These are phyloP conservation scores for Camponotus pennsylvanicus DNA, from an alignment of 1,140 invertebrate species.

Conservation along the genomic window DNA sequence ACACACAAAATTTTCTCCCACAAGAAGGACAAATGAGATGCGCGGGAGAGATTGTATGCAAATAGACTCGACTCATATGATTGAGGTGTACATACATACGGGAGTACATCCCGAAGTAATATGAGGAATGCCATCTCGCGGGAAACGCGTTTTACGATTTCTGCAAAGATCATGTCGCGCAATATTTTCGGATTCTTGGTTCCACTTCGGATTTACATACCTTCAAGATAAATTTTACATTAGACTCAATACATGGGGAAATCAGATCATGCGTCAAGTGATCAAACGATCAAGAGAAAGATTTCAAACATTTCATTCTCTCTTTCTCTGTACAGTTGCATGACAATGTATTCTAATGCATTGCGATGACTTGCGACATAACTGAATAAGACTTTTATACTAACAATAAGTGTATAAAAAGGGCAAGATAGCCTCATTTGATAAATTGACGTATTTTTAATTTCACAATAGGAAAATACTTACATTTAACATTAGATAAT, in stretches of 20 bases:
- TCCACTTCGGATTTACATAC: slow-evolving; percentile 5
- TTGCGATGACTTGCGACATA: background rate
- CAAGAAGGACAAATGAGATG: slow-evolving; percentile 52
- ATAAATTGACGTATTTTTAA: too few species aligned
- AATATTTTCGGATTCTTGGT: slow-evolving; percentile 48
- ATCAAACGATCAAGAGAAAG: background rate
- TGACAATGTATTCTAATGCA: background rate
- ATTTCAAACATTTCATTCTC: too few species aligned
- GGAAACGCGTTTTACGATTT: slow-evolving; percentile 1
- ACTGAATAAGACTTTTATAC: background rate
- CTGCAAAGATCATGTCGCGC: background rate
- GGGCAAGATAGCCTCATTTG: too few species aligned
- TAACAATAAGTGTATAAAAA: too few species aligned
- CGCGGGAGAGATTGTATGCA: slow-evolving; percentile 55
- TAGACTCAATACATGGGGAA: background rate
- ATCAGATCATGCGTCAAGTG: slow-evolving; percentile 11
- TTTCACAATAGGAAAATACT: too few species aligned
- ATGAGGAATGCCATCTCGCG: background rate
- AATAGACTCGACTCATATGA: slow-evolving; percentile 35
- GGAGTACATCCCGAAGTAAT: too few species aligned
- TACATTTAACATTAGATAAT: too few species aligned
- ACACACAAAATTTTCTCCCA: slow-evolving; percentile 36
- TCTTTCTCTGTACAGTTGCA: background rate
- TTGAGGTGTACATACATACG: background rate
- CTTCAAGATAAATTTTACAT: background rate